Base-by-base conservation (phyloP, 1,140 invertebrate genomes). In the Diorhabda elongata region DNA sequence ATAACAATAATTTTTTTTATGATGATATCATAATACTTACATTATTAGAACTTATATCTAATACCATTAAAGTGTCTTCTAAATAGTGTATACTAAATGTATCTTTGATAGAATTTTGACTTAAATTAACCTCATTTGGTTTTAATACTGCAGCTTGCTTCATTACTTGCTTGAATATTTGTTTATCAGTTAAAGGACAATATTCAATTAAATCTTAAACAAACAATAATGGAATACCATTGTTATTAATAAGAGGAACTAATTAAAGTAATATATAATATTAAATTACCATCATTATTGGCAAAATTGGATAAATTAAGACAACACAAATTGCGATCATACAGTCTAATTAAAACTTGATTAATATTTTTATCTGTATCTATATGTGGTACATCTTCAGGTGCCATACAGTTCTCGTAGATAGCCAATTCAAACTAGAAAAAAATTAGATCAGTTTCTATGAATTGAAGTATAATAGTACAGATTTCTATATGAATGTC, bases 371-470 rank as follows among this genome's bases (percentile, higher is more conserved):
- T 5, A 56, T 44, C 3, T 26, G 5, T n/a, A 64, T 64, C 26
- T 8, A 3, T 26, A 3, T 56, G n/a, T 26, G 44, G 63, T 41
- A 52, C 44, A 8, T 64, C 47, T 56, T 64, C 47, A 7, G n/a
- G 8, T 42, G 41, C 1, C 26, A 56, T 56, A 56, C n/a, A 64
- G 58, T 67, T 67, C 3, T 8, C 41, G 1, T 60, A 3, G 41
- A 67, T 61, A 9, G 43, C 11, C n/a, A 67, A 9, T 45, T 67
- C 42, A 6, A 67, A 60, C 65, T 67, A 43, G 41, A 67, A 65
- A 57, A 47, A 4, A 26, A 61, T 26, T 26, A 41, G 11, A 61
- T 61, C 58, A 26, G 26, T 26, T 26, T 26, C 26, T 26, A 26
- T 26, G 26, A 26, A 26, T 26, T 26, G 26, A 26, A 26, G 26